Evolutionary conservation across 2,888 invertebrate species (phyloP).

Genomic region (Creontiades dilutus): DNA sequence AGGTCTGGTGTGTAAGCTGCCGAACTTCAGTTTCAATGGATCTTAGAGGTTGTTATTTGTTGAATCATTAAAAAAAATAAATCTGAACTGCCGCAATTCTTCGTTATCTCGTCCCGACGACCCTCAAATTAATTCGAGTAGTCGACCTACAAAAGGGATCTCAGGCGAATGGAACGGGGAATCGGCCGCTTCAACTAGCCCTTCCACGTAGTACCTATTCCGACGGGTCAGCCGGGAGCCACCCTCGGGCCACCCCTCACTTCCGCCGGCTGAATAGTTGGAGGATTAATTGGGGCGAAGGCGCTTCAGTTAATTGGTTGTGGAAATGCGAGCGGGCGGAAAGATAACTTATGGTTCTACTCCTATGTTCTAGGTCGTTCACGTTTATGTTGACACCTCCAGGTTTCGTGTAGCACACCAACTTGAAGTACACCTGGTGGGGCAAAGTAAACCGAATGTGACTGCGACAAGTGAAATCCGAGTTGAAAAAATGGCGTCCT

Average conservation of each 20-base stretch:
- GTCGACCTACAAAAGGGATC: conserved; percentile 20
- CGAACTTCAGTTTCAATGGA: no score
- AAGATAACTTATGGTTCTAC: background rate
- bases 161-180: background rate
- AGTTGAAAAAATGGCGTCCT: no score
- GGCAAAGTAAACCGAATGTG: no score
- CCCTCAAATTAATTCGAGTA: conserved; percentile 4
- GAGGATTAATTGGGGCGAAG: conserved; percentile 23
- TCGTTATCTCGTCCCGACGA: background rate
- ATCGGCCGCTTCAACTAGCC: background rate
- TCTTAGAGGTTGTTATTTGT: background rate
- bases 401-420: background rate
- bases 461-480: no score
- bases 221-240: background rate
- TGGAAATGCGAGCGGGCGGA: background rate
- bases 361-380: no score
- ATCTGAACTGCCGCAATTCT: background rate
- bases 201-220: background rate
- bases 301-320: conserved; percentile 33
- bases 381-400: no score
- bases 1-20: no score
- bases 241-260: no score
- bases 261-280: conserved; percentile 1
- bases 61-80: conserved; percentile 5
- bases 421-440: background rate